Evolutionary conservation across 2,888 invertebrate species (phyloP), one percentile per base, ranked within the genome.

Genomic region (Meteorus cinctellus): DNA sequence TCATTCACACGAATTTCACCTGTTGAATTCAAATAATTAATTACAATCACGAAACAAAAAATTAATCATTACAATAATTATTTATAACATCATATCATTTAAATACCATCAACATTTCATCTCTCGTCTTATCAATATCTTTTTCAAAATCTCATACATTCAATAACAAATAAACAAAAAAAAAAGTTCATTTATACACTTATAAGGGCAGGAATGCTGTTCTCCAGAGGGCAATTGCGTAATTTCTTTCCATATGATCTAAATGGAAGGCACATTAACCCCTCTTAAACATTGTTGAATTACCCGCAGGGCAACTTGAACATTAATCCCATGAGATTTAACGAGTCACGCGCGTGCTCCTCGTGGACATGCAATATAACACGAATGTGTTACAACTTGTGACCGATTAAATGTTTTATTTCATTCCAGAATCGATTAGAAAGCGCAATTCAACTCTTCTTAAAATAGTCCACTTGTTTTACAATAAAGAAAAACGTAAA

Each of bases 1-100:
- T 97, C 97, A 89, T 97, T 97, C 0, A 97, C 97, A 85, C 97
- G 93, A 87, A 97, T 96, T 91, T 97, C 97, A 85, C 96, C 96
- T 95, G 84, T 19, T 90, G 86, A 74, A 77, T 74, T 55, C 36
- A 72, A 79, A 65, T 34, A 63, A 69, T 34, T 27, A 5, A 62
- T 62, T 62, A 19, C 14, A 48, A n/a, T 48, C 48, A 45, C 14
- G 48, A n/a, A 16, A n/a, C n/a, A 60, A 24, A 6, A 6, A 34
- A 12, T 29, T 14, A 60, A 60, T 27, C 29, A 19, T 24, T 8
- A 19, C 19, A 27, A 60, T 24, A 3, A 19, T 36, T 24, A 51
- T 27, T 8, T 14, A 72, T 62, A 59, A 34, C 16, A 12, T 1
- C 59, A 2, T 60, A 29, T 60, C 19, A 60, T 60, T 60, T 60